Base-by-base conservation (phyloP, 2,797 vertebrate species). In the Passerculus sandwichensis region DNA sequence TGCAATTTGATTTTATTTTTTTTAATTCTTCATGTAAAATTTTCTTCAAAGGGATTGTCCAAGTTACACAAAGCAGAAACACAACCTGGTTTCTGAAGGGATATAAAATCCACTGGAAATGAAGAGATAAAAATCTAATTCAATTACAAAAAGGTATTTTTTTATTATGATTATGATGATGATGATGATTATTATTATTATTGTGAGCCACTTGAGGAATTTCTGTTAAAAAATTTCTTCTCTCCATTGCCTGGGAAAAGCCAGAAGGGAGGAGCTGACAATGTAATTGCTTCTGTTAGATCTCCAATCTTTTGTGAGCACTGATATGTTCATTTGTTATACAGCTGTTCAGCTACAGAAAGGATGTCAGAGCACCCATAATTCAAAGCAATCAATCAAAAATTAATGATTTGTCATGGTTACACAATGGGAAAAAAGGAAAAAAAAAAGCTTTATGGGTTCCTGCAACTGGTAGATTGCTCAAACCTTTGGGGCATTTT, bases 311-410 rank as follows among this genome's bases (percentile, higher is more conserved):
- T 98, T 97, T 97, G 97, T 97, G 97, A 97, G 95, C 96, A 95
- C 95, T 97, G 97, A 97, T 98, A 97, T 96, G 97, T 97, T 98
- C 97, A 97, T 98, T 98, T 97, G 97, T 98, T 97, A 98, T 97
- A 98, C 97, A 98, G 98, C 98, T 98, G 98, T 97, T 98, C 96
- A 90, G 97, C 96, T 77, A 96, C 93, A 96, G 97, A 97, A 97
- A 97, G 95, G 97, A 97, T 97, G 96, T 97, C 97, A 95, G 97
- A 97, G 97, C 96, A 95, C 96, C 97, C 98, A 97, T 97, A 98
- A 97, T 97, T 98, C 97, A 97, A 97, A 97, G 97, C 97, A 98
- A 98, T 98, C 97, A 97, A 97, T 98, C 98, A 98, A 97, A 98
- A 98, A 97, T 97, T 97, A 98, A 98, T 97, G 97, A 97, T 97